phyloP scores from a whole-genome alignment of 1,140 invertebrate species.

The Ostrea edulis region DNA sequence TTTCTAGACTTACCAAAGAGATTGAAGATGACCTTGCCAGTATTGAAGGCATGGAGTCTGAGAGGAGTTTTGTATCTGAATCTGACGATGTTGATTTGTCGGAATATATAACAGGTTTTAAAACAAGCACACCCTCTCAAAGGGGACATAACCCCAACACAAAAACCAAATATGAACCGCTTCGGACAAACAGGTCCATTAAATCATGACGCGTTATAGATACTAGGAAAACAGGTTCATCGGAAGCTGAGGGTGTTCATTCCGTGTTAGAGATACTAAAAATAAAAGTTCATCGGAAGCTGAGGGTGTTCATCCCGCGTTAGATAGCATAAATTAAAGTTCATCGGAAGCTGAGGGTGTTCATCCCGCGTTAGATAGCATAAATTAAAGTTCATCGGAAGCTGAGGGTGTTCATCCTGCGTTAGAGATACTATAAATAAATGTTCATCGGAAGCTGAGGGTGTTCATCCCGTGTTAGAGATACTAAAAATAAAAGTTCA shows the following conservation, averaged over 20 bases:
- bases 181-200: background rate
- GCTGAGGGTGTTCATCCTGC: no score
- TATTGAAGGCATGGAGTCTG: conserved; percentile 41
- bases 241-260: no score
- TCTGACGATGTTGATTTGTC: conserved; percentile 54
- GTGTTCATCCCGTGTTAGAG: background rate
- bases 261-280: no score
- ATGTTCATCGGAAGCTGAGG: background rate
- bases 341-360: no score
- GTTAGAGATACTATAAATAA: background rate
- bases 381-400: no score
- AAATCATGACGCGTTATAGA: conserved; percentile 1
- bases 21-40: conserved; percentile 43
- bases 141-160: background rate
- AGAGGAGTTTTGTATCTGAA: conserved; percentile 50
- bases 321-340: no score
- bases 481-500: background rate
- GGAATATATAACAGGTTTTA: conserved; percentile 44
- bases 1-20: conserved; percentile 38
- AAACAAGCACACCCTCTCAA: background rate
- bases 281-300: no score
- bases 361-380: no score
- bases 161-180: background rate
- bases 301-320: no score
- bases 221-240: background rate